Evolutionary conservation across 2,113 vertebrate species (phyloP), one percentile per base, ranked within the genome.

Genomic region (Candoia aspera): DNA sequence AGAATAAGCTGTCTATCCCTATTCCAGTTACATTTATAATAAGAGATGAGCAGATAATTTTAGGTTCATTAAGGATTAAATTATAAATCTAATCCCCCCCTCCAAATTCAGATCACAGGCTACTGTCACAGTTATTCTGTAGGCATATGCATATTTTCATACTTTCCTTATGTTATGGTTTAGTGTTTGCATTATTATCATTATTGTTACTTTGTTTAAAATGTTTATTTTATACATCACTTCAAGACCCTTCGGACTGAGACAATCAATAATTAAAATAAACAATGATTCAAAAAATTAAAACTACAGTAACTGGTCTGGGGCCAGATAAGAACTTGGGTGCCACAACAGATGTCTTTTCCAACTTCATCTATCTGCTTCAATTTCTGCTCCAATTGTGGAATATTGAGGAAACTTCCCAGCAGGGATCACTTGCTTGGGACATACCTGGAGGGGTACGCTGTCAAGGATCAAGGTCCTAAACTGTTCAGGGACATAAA

Each of bases 61-160:
- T 19, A 84, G 46, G 62, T 0, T 6, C 54, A 90, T 68, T 59
- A 0, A 0, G 90, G 11, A n/a, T 91, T 37, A 0, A 0, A n/a
- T 0, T 15, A 1, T 0, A 49, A 37, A 0, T 0, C 3, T 54
- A 49, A 42, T 49, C 90, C 6, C 84, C 93, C 57, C 89, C 33
- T 4, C 3, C 3, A 19, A 21, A 79, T 21, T 9, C 73, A 79
- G 15, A 79, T 21, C 17, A 21, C 33, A 79, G 17, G 37, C 33
- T 37, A 37, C 33, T 6, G 6, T 49, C 49, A 49, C 49, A 90
- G 8, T 91, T 6, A 54, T 87, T 46, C 12, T 93, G 91, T 49
- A 37, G 17, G 33, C 92, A 83, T 94, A 90, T 91, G 46, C 83
- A 21, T 92, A 60, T 64, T 93, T 94, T 49, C 86, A 55, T 94